phyloP scores from a whole-genome alignment of 2,113 vertebrate species.

The Hepsetus odoe region DNA sequence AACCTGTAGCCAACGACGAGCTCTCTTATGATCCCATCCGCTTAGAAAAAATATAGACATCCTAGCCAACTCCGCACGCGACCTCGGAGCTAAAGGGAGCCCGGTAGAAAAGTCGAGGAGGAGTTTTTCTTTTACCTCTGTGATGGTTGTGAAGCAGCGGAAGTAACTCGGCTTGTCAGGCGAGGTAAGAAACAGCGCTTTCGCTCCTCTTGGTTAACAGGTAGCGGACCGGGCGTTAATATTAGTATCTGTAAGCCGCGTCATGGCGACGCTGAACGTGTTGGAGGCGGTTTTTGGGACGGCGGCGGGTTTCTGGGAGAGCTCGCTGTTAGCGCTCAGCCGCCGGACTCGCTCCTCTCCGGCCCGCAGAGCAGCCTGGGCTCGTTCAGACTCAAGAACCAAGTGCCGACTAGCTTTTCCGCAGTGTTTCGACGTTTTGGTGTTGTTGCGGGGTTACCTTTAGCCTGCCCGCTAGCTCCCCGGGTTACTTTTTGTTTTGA shows the following conservation, averaged over 20 bases:
- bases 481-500: constrained; percentile 5
- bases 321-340: too few relatives aligned
- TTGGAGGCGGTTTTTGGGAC: not conserved
- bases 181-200: constrained; percentile 65
- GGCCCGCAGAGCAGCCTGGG: too few relatives aligned
- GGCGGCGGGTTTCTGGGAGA: too few relatives aligned
- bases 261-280: not conserved
- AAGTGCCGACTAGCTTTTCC: too few relatives aligned
- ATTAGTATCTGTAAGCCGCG: not conserved
- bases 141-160: constrained; percentile 70
- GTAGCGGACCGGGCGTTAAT: not conserved
- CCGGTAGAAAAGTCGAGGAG: not conserved
- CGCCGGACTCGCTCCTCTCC: too few relatives aligned
- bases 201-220: not conserved
- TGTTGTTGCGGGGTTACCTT: too few relatives aligned
- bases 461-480: not conserved
- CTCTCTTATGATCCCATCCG: constrained; percentile 1
- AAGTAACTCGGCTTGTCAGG: constrained; percentile 73
- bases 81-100: not conserved
- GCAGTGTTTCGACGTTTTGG: not conserved
- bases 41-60: not conserved
- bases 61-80: not conserved
- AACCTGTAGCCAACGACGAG: not conserved
- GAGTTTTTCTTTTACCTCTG: constrained; percentile 40
- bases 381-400: too few relatives aligned